Evolutionary conservation across 2,113 vertebrate species (phyloP), one percentile per base, ranked within the genome.

Genomic region (Siphamia tubifer): DNA sequence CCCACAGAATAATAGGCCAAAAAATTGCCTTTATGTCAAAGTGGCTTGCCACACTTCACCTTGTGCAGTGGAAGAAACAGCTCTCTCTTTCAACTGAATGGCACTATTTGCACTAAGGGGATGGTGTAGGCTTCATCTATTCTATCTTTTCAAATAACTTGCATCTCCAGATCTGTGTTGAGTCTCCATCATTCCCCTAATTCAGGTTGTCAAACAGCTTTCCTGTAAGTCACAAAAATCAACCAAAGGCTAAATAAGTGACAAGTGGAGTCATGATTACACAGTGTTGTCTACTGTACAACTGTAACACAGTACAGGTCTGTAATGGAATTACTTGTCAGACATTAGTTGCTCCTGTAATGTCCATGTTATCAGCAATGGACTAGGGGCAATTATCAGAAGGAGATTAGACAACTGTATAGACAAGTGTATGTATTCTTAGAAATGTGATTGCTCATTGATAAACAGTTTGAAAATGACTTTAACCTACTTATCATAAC

Each of bases 311-410:
- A 63, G 53, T 21, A 57, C 55, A 63, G 53, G 68, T 75, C 63
- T 56, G n/a, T 86, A 87, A 91, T 88, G n/a, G 31, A 63, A 86
- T 93, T 90, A 88, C 38, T 48, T 81, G 83, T 86, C 73, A 89
- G 75, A 87, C 80, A 65, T 77, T 70, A 69, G 81, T 87, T 86
- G 36, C 65, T 53, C 35, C 55, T 79, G 55, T 82, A 86, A 91
- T 90, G 82, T 67, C 31, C n/a, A 44, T 13, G 25, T 81, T 78
- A 87, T 88, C 81, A 48, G n/a, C n/a, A n/a, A n/a, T n/a, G n/a
- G n/a, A n/a, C n/a, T n/a, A n/a, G n/a, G n/a, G n/a, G n/a, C n/a
- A n/a, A n/a, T n/a, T n/a, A n/a, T n/a, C n/a, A n/a, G n/a, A n/a
- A n/a, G n/a, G n/a, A n/a, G n/a, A n/a, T n/a, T n/a, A n/a, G n/a